phyloP scores from a whole-genome alignment of 2,888 invertebrate genomes.

The Axea sp. region DNA sequence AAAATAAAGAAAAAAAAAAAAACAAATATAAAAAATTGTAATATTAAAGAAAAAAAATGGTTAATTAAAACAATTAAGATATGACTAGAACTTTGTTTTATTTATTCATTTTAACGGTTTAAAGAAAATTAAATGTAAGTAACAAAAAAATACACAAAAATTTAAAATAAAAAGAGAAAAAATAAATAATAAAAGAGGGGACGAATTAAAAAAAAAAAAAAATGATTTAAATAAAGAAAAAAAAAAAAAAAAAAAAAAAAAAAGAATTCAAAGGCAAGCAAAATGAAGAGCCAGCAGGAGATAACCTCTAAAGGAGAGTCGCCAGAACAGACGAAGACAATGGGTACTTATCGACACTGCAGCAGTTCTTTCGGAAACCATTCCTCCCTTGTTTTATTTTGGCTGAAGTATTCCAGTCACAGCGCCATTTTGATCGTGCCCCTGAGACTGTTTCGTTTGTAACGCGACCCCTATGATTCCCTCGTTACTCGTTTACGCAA shows the following conservation, averaged over 20 bases:
- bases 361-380: slow-evolving; percentile 68
- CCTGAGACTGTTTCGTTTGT: slow-evolving; percentile 47
- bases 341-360: slow-evolving; percentile 75
- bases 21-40: no score
- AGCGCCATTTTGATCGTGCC: slow-evolving; percentile 51
- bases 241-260: slow-evolving; percentile 23
- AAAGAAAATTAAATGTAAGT: no score
- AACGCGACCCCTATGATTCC: slow-evolving; percentile 35
- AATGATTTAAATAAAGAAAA: slow-evolving; percentile 11
- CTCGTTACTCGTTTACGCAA: slow-evolving; percentile 45
- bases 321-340: slow-evolving; percentile 67
- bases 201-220: no score
- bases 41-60: no score
- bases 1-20: no score
- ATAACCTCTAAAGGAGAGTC: slow-evolving; percentile 55
- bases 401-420: slow-evolving; percentile 53
- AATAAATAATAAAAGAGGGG: no score
- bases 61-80: no score
- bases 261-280: slow-evolving; percentile 8
- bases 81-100: no score
- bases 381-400: slow-evolving; percentile 50
- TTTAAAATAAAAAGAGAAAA: no score
- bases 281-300: slow-evolving; percentile 35
- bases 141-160: no score
- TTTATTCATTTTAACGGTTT: no score